Percentiles rank a stretch among this genome's conserved stretches.
Conservation (phyloP, 2,888 invertebrate genomes). For the Acholoe squamosa region DNA sequence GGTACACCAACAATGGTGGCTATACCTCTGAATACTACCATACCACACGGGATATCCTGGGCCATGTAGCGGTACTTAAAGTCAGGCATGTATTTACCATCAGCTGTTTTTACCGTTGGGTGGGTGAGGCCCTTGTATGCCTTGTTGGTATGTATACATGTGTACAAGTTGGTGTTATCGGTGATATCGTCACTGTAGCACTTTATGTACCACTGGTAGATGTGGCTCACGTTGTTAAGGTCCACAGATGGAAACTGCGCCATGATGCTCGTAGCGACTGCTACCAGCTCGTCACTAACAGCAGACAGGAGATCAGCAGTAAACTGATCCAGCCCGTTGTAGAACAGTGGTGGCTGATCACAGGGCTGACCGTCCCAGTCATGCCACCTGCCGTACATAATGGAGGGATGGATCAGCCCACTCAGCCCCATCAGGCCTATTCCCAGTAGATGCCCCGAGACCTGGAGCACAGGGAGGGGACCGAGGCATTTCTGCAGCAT, state of each 20-base stretch:
- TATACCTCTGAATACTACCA: slow-evolving; percentile 75
- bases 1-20: slow-evolving; percentile 70
- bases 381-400: slow-evolving; percentile 76
- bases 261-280: slow-evolving; percentile 72
- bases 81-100: slow-evolving; percentile 52
- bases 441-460: no score
- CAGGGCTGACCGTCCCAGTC: slow-evolving; percentile 75
- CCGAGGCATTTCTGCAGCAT: slow-evolving; percentile 67
- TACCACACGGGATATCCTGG: slow-evolving; percentile 76
- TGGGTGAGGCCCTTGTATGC: slow-evolving; percentile 74
- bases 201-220: slow-evolving; percentile 72
- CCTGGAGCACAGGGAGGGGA: slow-evolving; percentile 71
- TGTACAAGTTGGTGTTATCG: slow-evolving; percentile 70
- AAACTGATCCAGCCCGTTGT: slow-evolving; percentile 75
- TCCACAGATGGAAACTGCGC: slow-evolving; percentile 53
- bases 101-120: slow-evolving; percentile 67
- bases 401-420: slow-evolving; percentile 75
- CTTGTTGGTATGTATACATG: slow-evolving; percentile 73
- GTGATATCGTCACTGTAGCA: slow-evolving; percentile 73
- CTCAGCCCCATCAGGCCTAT: slow-evolving; percentile 74
- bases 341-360: slow-evolving; percentile 74
- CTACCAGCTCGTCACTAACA: slow-evolving; percentile 75
- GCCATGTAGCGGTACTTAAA: slow-evolving; percentile 70
- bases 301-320: slow-evolving; percentile 72
- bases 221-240: no score